Evolutionary conservation across 2,113 vertebrate genomes (phyloP).

Genomic region (Chelonoidis abingdonii): DNA sequence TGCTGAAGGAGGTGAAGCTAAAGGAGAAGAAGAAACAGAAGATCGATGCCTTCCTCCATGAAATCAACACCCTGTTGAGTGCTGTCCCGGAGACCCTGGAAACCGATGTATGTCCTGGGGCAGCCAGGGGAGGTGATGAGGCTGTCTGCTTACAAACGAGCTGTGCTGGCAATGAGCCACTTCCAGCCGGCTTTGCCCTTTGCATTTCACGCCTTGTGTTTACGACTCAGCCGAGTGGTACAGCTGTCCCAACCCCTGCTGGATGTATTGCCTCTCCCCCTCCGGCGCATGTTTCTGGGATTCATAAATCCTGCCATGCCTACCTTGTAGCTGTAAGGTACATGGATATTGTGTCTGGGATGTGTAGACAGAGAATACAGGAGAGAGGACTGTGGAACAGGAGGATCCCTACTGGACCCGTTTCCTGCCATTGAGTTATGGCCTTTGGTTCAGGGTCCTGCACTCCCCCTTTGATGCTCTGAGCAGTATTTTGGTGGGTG

Average conservation of each 20-base stretch:
- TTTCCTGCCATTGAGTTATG: not conserved
- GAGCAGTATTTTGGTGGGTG: not conserved
- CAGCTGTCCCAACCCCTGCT: not conserved
- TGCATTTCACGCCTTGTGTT: not conserved
- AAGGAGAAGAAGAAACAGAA: conserved; percentile 87
- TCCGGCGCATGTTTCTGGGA: not conserved
- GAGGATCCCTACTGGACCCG: rapidly evolving
- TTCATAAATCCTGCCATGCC: not conserved
- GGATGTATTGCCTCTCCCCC: not conserved
- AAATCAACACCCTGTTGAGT: conserved; percentile 82
- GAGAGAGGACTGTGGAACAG: not conserved
- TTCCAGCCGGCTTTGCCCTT: not conserved
- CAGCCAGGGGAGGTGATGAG: not conserved
- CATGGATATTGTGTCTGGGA: not conserved
- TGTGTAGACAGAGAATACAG: not conserved
- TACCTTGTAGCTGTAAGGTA: not conserved
- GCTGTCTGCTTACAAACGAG: not conserved
- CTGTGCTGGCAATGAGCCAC: not conserved
- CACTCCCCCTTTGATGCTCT: not conserved
- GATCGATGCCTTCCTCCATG: conserved; percentile 86
- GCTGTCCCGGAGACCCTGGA: conserved; percentile 81
- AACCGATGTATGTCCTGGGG: conserved; percentile 79
- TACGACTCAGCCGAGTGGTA: not conserved
- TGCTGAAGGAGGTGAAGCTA: conserved; percentile 91
- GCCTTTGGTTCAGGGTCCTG: not conserved